Evolutionary conservation across 2,797 vertebrate species (phyloP), one percentile per base, ranked within the genome.

Genomic region (Centropyge bicolor): DNA sequence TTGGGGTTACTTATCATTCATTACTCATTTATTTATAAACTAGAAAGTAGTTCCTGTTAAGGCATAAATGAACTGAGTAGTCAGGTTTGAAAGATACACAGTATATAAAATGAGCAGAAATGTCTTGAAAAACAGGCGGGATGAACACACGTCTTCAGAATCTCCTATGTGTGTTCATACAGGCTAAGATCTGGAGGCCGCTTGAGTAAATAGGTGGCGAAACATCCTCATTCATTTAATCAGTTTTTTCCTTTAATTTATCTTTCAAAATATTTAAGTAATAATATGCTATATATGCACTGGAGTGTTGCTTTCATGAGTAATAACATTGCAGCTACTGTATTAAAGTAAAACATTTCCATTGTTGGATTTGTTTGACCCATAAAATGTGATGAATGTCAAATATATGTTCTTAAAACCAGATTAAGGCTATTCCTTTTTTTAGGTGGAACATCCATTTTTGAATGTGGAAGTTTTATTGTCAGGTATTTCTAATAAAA

Each of bases 1-100:
- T 27, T 43, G 46, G 5, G 19, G 17, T 19, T 68, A 27, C 19
- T 70, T 35, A 22, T 54, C 38, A 73, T 54, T 54, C 38, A 73
- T 54, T 20, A 22, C 20, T 45, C 8, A 43, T 56, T 41, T 41
- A 19, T 31, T 31, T 31, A 31, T 31, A 31, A 31, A 31, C 27
- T 31, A 31, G 27, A 31, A 31, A 31, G 6, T 16, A 17, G 5
- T n/a, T 35, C 24, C 20, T 56, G 3, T 20, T 6, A 31, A n/a
- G 22, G 38, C 16, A 43, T 45, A 31, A 31, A 45, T 10, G 36
- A 22, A 35, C 19, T n/a, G 27, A 27, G 16, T 40, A 24, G 49
- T 60, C 35, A 61, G 56, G 17, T 61, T n/a, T 52, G 45, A 14
- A 68, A 51, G 35, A 24, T 52, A 35, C 19, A 35, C 24, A 46